Evolutionary conservation across 2,888 invertebrate species (phyloP).

Genomic region (Diarsia dahlii): DNA sequence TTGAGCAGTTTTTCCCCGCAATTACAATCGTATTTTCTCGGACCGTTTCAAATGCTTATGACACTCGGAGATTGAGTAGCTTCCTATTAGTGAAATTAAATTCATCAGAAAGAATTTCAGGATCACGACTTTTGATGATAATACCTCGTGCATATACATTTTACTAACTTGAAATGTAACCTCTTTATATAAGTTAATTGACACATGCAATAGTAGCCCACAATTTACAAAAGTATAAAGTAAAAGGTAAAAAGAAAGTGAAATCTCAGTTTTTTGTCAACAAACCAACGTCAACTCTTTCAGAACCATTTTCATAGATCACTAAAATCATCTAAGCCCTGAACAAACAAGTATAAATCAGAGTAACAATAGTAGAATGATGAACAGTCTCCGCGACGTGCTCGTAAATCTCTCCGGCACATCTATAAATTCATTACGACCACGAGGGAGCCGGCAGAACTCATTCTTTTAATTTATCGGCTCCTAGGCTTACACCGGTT

Average conservation of each 20-base stretch:
- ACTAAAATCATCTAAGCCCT: conserved; percentile 1
- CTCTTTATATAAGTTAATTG: neutral
- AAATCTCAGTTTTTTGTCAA: too few species aligned
- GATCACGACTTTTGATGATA: neutral
- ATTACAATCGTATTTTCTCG: neutral
- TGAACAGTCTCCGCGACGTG: conserved; percentile 26
- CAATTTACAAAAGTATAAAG: too few species aligned
- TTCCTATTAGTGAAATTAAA: neutral
- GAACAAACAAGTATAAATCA: conserved; percentile 51
- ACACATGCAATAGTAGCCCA: too few species aligned
- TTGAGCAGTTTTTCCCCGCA: neutral
- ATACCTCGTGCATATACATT: too few species aligned
- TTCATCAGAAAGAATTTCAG: neutral
- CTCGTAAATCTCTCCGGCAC: conserved; percentile 52
- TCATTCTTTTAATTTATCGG: conserved; percentile 65
- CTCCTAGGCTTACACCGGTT: conserved; percentile 14
- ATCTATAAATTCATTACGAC: conserved; percentile 64
- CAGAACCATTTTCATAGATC: neutral
- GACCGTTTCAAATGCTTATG: neutral
- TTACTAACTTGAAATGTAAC: too few species aligned
- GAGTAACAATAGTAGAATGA: conserved; percentile 43
- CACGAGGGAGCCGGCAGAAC: conserved; percentile 46
- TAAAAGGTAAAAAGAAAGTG: neutral
- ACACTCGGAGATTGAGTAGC: neutral
- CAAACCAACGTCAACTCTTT: too few species aligned